phyloP scores from a whole-genome alignment of 2,888 invertebrate genomes.

The Lordiphosa andalusiaca region DNA sequence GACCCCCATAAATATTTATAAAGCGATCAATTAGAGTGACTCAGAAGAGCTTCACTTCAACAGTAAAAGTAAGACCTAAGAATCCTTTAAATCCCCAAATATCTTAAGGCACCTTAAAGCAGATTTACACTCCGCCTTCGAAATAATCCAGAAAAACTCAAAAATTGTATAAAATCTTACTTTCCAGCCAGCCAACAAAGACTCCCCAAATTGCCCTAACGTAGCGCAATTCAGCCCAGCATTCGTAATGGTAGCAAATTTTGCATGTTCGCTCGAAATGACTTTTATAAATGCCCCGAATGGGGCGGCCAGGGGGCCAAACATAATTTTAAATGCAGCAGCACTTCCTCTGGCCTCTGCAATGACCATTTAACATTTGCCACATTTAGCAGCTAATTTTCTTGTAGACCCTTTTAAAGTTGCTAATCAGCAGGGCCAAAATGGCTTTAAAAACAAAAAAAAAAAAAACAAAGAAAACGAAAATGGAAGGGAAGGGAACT shows the following conservation, averaged over 20 bases:
- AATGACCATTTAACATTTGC: constrained; percentile 37
- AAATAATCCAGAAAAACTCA: too few species aligned
- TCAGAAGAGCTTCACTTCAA: too few species aligned
- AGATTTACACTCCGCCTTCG: too few species aligned
- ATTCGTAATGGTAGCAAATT: constrained; percentile 48
- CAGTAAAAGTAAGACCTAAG: too few species aligned
- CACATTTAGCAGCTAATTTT: constrained; percentile 16
- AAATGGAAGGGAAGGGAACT: not conserved
- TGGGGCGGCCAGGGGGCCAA: constrained; percentile 5
- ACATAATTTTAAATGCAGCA: constrained; percentile 70
- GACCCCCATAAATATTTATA: too few species aligned
- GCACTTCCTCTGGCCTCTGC: constrained; percentile 50
- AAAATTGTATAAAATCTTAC: too few species aligned
- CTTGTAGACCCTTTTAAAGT: constrained; percentile 56
- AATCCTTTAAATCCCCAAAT: not conserved
- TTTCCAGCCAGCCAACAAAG: too few species aligned
- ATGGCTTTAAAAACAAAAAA: constrained; percentile 5
- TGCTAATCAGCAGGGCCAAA: constrained; percentile 4
- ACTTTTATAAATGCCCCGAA: constrained; percentile 72
- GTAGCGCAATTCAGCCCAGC: constrained; percentile 34
- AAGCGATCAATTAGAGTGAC: too few species aligned
- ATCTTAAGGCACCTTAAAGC: too few species aligned
- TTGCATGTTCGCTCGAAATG: constrained; percentile 57
- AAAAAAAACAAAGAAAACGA: constrained; percentile 2
- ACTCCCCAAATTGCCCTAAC: too few species aligned